These are phyloP conservation scores for Mycogona germanica DNA, from an alignment of 2,888 invertebrate genomes.

Conservation along the genomic window DNA sequence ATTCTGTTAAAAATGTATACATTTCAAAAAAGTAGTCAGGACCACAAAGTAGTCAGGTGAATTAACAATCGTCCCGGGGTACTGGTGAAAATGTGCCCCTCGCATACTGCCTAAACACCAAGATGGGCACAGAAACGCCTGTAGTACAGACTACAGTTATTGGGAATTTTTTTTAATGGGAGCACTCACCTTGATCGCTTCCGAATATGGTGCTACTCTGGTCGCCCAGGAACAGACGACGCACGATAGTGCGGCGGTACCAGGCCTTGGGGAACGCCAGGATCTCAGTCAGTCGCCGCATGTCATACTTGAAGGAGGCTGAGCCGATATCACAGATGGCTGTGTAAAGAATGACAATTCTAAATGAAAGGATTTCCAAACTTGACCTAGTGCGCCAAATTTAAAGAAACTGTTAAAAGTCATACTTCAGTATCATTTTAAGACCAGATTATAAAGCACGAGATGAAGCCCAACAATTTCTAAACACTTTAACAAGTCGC, in stretches of 20 bases:
- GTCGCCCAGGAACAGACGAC: constrained; percentile 87
- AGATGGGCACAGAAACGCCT: too few relatives aligned
- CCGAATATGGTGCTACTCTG: constrained; percentile 44
- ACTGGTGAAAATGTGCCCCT: too few relatives aligned
- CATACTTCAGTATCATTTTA: background rate
- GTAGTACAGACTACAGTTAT: too few relatives aligned
- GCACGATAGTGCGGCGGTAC: constrained; percentile 89
- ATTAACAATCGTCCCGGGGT: too few relatives aligned
- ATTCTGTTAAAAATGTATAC: background rate
- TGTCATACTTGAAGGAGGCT: constrained; percentile 96
- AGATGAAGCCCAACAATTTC: background rate
- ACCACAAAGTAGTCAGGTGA: too few relatives aligned
- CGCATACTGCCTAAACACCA: too few relatives aligned
- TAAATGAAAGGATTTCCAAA: constrained; percentile 17
- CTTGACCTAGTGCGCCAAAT: too few relatives aligned
- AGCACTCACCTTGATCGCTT: constrained; percentile 25
- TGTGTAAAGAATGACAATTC: too few relatives aligned
- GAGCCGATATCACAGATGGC: constrained; percentile 92
- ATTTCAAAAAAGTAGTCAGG: background rate
- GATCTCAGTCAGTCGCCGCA: constrained; percentile 92
- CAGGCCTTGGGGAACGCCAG: constrained; percentile 97
- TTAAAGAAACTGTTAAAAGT: too few relatives aligned
- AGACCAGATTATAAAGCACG: background rate
- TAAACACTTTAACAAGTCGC: background rate
- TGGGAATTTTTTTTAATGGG: too few relatives aligned